phyloP scores from a whole-genome alignment of 2,797 vertebrate genomes.

The Malacoctenus gilli region DNA sequence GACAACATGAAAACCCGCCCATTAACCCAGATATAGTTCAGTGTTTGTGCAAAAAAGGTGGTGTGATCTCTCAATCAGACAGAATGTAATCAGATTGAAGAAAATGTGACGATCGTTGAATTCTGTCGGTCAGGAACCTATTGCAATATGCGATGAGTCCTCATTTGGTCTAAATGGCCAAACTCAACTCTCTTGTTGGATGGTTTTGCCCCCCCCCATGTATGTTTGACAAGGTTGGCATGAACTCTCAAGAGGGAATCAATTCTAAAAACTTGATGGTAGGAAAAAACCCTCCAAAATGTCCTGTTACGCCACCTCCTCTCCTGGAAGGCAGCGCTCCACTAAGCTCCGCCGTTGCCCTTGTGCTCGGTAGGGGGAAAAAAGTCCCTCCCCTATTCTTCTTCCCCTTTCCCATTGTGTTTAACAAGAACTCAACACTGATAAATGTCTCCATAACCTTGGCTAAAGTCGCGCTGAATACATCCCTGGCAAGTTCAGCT shows the following conservation, averaged over 20 bases:
- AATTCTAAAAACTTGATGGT: slow-evolving; percentile 11
- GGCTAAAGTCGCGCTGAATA: slow-evolving; percentile 66
- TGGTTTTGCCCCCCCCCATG: too few species aligned
- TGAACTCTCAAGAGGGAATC: slow-evolving; percentile 1
- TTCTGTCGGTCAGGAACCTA: too few species aligned
- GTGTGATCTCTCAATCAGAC: too few species aligned
- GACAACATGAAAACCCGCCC: too few species aligned
- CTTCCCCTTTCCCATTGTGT: slow-evolving; percentile 60
- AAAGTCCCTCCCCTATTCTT: slow-evolving; percentile 43
- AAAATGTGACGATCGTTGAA: too few species aligned
- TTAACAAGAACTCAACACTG: slow-evolving; percentile 48
- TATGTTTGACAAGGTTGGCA: slow-evolving; percentile 14
- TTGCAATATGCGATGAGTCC: too few species aligned
- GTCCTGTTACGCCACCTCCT: slow-evolving; percentile 8
- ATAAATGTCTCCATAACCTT: slow-evolving; percentile 70
- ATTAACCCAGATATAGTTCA: too few species aligned
- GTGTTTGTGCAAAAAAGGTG: too few species aligned
- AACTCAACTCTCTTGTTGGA: too few species aligned
- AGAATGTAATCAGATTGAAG: too few species aligned
- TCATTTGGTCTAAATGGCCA: too few species aligned
- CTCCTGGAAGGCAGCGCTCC: slow-evolving; percentile 4
- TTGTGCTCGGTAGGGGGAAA: slow-evolving; percentile 38
- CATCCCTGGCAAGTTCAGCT: slow-evolving; percentile 47
- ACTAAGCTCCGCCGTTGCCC: slow-evolving; percentile 33
- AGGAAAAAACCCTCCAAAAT: slow-evolving; percentile 11